Evolutionary conservation across 2,888 invertebrate genomes (phyloP), one percentile per base, ranked within the genome.

Genomic region (Eristalis intricaria): DNA sequence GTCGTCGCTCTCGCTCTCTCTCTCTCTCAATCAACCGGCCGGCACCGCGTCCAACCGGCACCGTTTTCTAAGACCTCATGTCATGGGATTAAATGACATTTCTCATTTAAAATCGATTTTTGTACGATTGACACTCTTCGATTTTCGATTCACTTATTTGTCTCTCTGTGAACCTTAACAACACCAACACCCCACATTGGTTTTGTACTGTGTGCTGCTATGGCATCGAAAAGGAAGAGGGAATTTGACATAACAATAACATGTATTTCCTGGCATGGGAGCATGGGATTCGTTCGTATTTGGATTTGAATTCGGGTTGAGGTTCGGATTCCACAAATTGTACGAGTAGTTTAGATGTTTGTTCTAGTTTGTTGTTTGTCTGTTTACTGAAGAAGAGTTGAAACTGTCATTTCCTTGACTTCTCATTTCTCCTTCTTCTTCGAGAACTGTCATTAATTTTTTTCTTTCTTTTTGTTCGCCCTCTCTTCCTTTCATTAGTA

Each of bases 101-200:
- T 86, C 78, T 86, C 83, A 83, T 86, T 83, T 83, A 64, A 63
- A 86, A 86, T 86, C 82, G 86, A 86, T 86, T 86, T 86, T 78
- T 83, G 78, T 74, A 73, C 86, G 75, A 86, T 83, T 86, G 83
- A 83, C 82, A 83, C 74, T 86, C 75, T 83, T 78, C 82, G 66
- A 70, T 70, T 78, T 86, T 70, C 77, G 77, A 86, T 75, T 83
- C 40, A 66, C 70, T 71, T 50, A 86, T 86, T 83, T 83, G 78
- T 74, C 66, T 78, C 74, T 76, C 76, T 85, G 73, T 50, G 50
- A 50, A 50, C 50, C 73, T 85, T 77, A 60, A 85, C 79, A 81
- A 73, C 38, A 64, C 74, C 79, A 81, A 73, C 50, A 64, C 74
- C 66, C 40, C 29, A 68, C 66, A 8, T 50, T 50, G 50, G 50